Base-by-base conservation (phyloP, 2,888 invertebrate species). In the Nemotelus nigrinus region DNA sequence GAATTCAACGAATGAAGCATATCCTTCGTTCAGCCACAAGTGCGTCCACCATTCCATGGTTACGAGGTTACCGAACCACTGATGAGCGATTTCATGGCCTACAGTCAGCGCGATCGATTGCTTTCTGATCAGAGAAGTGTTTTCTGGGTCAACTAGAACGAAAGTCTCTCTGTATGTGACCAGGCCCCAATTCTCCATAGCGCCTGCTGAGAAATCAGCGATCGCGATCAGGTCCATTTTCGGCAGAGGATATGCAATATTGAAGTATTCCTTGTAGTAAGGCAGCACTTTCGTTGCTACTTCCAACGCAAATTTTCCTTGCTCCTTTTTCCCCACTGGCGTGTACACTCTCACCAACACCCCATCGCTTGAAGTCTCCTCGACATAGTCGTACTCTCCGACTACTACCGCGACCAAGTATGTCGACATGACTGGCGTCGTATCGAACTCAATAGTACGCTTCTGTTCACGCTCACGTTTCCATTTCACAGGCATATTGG, bases 41-140 rank as follows among this genome's bases (percentile, higher is more conserved):
- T 98, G 95, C 2, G 96, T 97, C 97, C 97, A 98, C 97, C 97
- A 97, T 87, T 97, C 96, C 97, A 98, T 98, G 44, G 98, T 98
- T 1, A 98, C 98, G 64, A 98, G 90, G 86, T 98, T 98, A 6
- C 98, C 99, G 88, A 99, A 99, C 98, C 99, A 99, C 86, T 98
- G 97, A 87, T 98, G 98, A 2, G 97, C 97, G 72, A 99, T 88
- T 86, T 99, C 98, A 87, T 99, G 98, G 0, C 93, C 93, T 45
- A 95, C 94, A 0, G 96, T 95, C 41, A 97, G 87, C 0, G 97
- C 97, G 82, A 97, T 94, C 88, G 92, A 93, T 84, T 96, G 96
- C 82, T 94, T 93, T 72, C 93, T 90, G 77, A 92, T 92, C 3
- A 96, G 91, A 1, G 97, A 96, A 0, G 97, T 96, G 85, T 97